Conservation (phyloP, 1,140 invertebrate genomes). For the Galendromus occidentalis region DNA sequence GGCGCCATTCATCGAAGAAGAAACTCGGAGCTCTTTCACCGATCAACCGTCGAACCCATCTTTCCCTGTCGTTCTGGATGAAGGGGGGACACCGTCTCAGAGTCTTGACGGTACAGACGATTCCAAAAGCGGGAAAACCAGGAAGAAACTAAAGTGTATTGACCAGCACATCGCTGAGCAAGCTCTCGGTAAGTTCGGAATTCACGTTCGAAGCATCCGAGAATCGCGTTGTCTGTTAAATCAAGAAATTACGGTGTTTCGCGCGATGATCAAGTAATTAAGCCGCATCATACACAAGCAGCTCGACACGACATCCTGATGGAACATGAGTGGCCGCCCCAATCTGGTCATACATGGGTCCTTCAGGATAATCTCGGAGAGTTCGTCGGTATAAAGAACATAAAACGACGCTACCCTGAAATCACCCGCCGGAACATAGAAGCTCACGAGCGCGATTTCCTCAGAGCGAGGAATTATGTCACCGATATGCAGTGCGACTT, state of each 20-base stretch:
- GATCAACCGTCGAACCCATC: constrained; percentile 8
- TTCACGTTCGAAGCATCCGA: neutral
- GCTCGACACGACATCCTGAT: constrained; percentile 46
- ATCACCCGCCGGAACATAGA: constrained; percentile 58
- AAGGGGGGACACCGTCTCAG: constrained; percentile 9
- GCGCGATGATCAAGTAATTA: no score
- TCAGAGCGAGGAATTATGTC: constrained; percentile 59
- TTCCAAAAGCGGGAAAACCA: constrained; percentile 7
- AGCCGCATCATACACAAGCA: no score
- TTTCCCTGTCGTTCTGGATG: neutral
- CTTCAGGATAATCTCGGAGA: constrained; percentile 80
- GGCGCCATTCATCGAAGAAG: constrained; percentile 17
- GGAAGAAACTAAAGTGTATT: constrained; percentile 9
- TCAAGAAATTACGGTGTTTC: no score
- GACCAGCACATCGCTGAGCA: constrained; percentile 10
- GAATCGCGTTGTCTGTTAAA: no score
- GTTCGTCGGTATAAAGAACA: constrained; percentile 77
- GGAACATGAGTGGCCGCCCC: constrained; percentile 73
- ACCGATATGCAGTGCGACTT: constrained; percentile 78
- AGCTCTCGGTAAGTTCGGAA: constrained; percentile 13
- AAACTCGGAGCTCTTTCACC: constrained; percentile 18
- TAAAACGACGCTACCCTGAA: constrained; percentile 85
- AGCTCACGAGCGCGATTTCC: constrained; percentile 68
- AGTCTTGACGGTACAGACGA: constrained; percentile 4
- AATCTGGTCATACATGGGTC: constrained; percentile 50